These are phyloP conservation scores for Takifugu flavidus DNA, from an alignment of 2,113 vertebrate species.

Conservation along the genomic window DNA sequence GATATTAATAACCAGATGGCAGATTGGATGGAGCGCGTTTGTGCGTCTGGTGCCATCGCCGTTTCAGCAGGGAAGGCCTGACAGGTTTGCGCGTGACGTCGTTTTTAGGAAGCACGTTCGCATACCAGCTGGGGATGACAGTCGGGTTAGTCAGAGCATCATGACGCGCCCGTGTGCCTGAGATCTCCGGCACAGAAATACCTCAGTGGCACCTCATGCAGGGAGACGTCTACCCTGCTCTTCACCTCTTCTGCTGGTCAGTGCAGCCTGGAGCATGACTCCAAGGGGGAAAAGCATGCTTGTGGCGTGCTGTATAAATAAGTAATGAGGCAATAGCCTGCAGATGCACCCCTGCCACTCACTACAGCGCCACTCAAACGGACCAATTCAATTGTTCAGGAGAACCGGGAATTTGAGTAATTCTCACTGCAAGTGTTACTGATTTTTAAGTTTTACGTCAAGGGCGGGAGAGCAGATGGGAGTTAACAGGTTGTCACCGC, in stretches of 20 bases:
- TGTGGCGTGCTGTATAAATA: too few species aligned
- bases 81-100: slow-evolving; percentile 37
- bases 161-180: slow-evolving; percentile 23
- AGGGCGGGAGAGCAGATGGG: background rate
- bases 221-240: slow-evolving; percentile 21
- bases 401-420: too few species aligned
- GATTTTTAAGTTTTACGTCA: background rate
- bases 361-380: too few species aligned
- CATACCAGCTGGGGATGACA: slow-evolving; percentile 50
- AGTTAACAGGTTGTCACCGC: background rate
- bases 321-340: too few species aligned
- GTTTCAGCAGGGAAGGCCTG: slow-evolving; percentile 49
- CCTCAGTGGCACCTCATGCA: slow-evolving; percentile 29
- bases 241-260: background rate
- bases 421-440: background rate
- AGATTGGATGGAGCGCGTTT: slow-evolving; percentile 28
- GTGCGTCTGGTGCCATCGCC: slow-evolving; percentile 5
- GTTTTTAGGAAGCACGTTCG: slow-evolving; percentile 40
- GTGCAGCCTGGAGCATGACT: background rate
- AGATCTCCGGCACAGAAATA: slow-evolving; percentile 41
- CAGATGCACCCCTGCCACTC: too few species aligned
- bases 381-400: too few species aligned
- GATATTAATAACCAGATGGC: slow-evolving; percentile 28
- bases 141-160: slow-evolving; percentile 36
- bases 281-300: too few species aligned